Conservation (phyloP, 2,888 invertebrate genomes). For the Dendrolimus pini region DNA sequence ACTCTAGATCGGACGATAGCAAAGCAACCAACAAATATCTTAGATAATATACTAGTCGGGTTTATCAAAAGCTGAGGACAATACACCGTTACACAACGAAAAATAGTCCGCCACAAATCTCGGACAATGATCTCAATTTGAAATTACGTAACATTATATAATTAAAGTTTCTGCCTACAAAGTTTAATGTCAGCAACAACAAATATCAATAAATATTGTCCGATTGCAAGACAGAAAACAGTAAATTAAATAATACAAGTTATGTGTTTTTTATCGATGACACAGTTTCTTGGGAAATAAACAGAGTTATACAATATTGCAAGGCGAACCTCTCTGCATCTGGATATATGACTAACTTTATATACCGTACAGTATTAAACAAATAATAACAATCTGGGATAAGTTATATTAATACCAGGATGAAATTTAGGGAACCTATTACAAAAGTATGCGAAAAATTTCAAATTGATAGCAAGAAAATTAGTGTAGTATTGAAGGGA, state of each 20-base stretch:
- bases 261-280: conserved; percentile 29
- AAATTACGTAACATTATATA: conserved; percentile 19
- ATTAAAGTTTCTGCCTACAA: conserved; percentile 15
- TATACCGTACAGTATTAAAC: too few species aligned
- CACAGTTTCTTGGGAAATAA: conserved; percentile 27
- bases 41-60: too few species aligned
- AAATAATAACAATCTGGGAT: too few species aligned
- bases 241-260: conserved; percentile 23
- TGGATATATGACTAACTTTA: too few species aligned
- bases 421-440: too few species aligned
- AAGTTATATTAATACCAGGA: too few species aligned
- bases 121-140: conserved; percentile 47
- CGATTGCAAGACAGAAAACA: conserved; percentile 11
- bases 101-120: conserved; percentile 20
- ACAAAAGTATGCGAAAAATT: too few species aligned
- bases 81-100: neutral
- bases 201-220: conserved; percentile 22
- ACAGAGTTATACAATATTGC: conserved; percentile 10
- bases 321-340: neutral
- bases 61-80: neutral
- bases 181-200: conserved; percentile 24
- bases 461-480: too few species aligned
- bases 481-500: too few species aligned
- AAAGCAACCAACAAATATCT: too few species aligned
- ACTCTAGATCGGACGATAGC: too few species aligned